Base-by-base conservation (phyloP, 2,797 vertebrate genomes). In the Enteromius trimaculatus region DNA sequence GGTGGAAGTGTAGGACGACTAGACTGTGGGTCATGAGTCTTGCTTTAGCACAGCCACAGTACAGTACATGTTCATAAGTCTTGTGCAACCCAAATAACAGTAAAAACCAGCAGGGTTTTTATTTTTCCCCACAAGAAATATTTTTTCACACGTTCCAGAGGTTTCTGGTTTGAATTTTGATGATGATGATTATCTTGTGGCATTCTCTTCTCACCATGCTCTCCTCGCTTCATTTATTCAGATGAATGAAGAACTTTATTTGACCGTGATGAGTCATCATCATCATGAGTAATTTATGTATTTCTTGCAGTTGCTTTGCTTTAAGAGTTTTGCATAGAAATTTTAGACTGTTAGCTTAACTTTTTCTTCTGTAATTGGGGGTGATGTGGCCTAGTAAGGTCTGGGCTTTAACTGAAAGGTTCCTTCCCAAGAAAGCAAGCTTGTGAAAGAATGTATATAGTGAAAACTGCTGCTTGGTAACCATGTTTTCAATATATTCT, bases 21-120 rank as follows among this genome's bases (percentile, higher is more conserved):
- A 69, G 70, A 79, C 79, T 60, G 68, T 60, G 51, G 84, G 84
- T 85, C 84, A 74, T 4, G 6, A 55, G 68, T 71, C 68, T 72
- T 81, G 66, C 75, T 81, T 65, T 71, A 78, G 58, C 26, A 19
- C 55, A 85, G 44, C 68, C 70, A 39, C 55, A 85, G 53, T 64
- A 51, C 44, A 64, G 44, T 47, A 47, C 79, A 31, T 44, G 66
- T 34, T 71, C 60, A 29, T 39, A 75, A 75, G 31, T 66, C 60
- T 82, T 39, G 31, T 19, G 31, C 71, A 75, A 42, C n/a, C 31
- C 60, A 82, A 65, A 64, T 81, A 65, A 74, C 51, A 81, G 16
- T 64, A 34, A 53, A 76, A 58, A 26, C 4, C 31, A 58, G 26
- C 66, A 70, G 68, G 16, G 42, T 49, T 6, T 74, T 23, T 47